These are phyloP conservation scores for Cerceris rybyensis DNA, from an alignment of 2,888 invertebrate genomes.

Conservation along the genomic window DNA sequence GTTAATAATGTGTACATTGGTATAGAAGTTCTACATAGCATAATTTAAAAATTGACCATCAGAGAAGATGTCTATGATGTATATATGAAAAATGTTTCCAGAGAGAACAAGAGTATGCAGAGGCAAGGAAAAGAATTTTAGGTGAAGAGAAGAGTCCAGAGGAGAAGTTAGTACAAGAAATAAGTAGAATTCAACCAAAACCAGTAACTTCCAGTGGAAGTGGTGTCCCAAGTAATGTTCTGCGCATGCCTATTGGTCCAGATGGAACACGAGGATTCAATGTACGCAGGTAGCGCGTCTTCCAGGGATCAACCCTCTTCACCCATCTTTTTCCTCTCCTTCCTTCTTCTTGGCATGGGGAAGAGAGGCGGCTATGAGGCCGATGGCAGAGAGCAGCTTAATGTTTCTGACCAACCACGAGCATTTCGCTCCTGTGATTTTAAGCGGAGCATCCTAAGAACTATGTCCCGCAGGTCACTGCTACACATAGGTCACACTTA, in stretches of 20 bases:
- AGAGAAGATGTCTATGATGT: no score
- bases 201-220: conserved; percentile 46
- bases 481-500: conserved; percentile 29
- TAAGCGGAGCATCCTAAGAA: conserved; percentile 36
- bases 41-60: no score
- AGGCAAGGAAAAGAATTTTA: conserved; percentile 94
- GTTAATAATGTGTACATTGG: no score
- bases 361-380: conserved; percentile 78
- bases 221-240: conserved; percentile 81
- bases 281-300: conserved; percentile 85
- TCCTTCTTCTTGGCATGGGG: conserved; percentile 60
- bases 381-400: conserved; percentile 69
- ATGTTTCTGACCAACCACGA: conserved; percentile 46
- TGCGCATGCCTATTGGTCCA: conserved; percentile 90
- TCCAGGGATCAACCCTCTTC: conserved; percentile 64
- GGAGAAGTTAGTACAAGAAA: conserved; percentile 82
- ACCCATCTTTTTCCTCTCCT: conserved; percentile 75
- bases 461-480: conserved; percentile 43
- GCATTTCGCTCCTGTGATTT: conserved; percentile 38
- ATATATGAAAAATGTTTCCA: conserved; percentile 76
- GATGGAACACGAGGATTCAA: conserved; percentile 90
- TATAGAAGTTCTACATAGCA: no score
- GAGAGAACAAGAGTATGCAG: conserved; percentile 96
- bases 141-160: conserved; percentile 93
- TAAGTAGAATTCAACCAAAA: conserved; percentile 81